phyloP scores from a whole-genome alignment of 2,113 vertebrate genomes.

The Symphodus melops region DNA sequence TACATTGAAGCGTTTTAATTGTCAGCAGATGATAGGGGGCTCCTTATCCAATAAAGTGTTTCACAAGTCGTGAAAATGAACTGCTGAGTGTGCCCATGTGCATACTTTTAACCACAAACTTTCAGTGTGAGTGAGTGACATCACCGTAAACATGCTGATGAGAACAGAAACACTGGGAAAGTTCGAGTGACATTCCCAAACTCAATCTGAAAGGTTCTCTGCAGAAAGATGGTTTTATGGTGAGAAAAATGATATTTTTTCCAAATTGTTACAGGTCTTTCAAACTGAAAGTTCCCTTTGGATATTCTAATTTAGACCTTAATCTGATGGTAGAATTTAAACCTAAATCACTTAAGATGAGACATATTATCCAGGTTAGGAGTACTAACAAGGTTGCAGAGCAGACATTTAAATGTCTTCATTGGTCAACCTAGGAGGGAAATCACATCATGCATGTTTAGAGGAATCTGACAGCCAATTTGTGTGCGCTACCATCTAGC shows the following conservation, averaged over 20 bases:
- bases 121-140: constrained; percentile 1
- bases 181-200: neutral
- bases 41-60: constrained; percentile 46
- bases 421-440: too few species aligned
- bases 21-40: constrained; percentile 20
- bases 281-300: too few species aligned
- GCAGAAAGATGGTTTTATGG: neutral
- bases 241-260: neutral
- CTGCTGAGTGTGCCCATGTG: constrained; percentile 3
- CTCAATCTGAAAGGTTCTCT: neutral
- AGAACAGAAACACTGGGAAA: neutral
- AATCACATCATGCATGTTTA: too few species aligned
- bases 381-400: too few species aligned
- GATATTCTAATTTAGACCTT: too few species aligned
- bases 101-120: neutral
- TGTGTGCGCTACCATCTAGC: too few species aligned
- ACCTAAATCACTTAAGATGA: too few species aligned
- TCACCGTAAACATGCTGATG: neutral
- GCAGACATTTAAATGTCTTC: too few species aligned
- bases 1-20: neutral
- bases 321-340: too few species aligned
- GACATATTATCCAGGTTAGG: too few species aligned
- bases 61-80: constrained; percentile 28
- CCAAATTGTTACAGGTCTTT: too few species aligned
- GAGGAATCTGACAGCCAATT: too few species aligned